Evolutionary conservation across 2,888 invertebrate species (phyloP).

Genomic region (Laspeyria flexula): DNA sequence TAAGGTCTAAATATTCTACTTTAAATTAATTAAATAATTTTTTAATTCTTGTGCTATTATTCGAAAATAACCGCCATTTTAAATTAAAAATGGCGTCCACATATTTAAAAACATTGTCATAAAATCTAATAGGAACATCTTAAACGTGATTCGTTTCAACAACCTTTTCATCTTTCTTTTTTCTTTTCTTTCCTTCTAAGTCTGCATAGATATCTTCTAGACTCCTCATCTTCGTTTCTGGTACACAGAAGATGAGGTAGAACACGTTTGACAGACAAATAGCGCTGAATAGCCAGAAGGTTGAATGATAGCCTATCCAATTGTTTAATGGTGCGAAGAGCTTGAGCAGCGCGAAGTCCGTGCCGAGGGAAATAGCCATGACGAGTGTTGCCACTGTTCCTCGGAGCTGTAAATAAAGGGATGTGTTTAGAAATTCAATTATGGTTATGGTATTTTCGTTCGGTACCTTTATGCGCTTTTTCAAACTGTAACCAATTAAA

Average conservation of each 20-base stretch:
- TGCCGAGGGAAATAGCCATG: slow-evolving; percentile 89
- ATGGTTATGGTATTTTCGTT: too few species aligned
- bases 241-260: slow-evolving; percentile 94
- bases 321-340: slow-evolving; percentile 90
- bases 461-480: too few species aligned
- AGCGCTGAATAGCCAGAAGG: slow-evolving; percentile 93
- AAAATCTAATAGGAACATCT: slow-evolving; percentile 12
- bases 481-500: too few species aligned
- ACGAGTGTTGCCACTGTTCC: slow-evolving; percentile 79
- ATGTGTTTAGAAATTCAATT: too few species aligned
- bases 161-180: slow-evolving; percentile 45
- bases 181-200: slow-evolving; percentile 85
- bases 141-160: slow-evolving; percentile 63
- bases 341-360: slow-evolving; percentile 94
- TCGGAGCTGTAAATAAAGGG: slow-evolving; percentile 60
- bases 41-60: too few species aligned
- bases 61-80: not conserved
- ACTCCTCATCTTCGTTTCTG: slow-evolving; percentile 96
- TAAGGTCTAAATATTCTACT: too few species aligned
- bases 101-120: not conserved
- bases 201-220: slow-evolving; percentile 96
- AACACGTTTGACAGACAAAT: slow-evolving; percentile 91
- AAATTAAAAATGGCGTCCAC: not conserved
- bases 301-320: slow-evolving; percentile 89
- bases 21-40: too few species aligned